Evolutionary conservation across 2,888 invertebrate species (phyloP).

Genomic region (Eledone cirrhosa): DNA sequence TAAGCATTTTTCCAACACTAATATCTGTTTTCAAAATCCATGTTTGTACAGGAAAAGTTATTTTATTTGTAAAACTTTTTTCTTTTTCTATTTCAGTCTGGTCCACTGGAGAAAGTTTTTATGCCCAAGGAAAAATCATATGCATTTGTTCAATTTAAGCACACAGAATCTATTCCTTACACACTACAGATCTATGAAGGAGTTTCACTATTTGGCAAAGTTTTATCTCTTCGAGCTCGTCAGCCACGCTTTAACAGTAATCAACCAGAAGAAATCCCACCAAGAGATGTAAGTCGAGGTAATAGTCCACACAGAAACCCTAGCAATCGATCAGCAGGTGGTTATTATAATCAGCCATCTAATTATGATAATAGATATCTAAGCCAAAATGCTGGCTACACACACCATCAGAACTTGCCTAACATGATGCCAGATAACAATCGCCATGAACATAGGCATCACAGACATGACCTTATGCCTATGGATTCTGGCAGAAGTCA

Average conservation of each 20-base stretch:
- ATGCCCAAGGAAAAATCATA: slow-evolving; percentile 81
- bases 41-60: neutral
- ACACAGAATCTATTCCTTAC: slow-evolving; percentile 80
- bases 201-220: slow-evolving; percentile 74
- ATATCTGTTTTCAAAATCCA: neutral
- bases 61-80: neutral
- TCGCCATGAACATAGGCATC: neutral
- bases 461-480: neutral
- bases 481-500: neutral
- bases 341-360: neutral
- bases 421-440: neutral
- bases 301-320: neutral
- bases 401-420: neutral
- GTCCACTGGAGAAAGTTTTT: slow-evolving; percentile 80
- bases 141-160: slow-evolving; percentile 82
- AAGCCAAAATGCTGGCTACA: neutral
- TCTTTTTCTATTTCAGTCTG: slow-evolving; percentile 72
- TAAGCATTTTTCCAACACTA: neutral
- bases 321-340: neutral
- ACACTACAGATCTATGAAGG: slow-evolving; percentile 80
- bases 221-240: slow-evolving; percentile 45
- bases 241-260: neutral
- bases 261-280: neutral
- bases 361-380: neutral
- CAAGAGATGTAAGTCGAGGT: neutral